These are phyloP conservation scores for Limenitis camilla DNA, from an alignment of 2,888 invertebrate species.

Conservation along the genomic window DNA sequence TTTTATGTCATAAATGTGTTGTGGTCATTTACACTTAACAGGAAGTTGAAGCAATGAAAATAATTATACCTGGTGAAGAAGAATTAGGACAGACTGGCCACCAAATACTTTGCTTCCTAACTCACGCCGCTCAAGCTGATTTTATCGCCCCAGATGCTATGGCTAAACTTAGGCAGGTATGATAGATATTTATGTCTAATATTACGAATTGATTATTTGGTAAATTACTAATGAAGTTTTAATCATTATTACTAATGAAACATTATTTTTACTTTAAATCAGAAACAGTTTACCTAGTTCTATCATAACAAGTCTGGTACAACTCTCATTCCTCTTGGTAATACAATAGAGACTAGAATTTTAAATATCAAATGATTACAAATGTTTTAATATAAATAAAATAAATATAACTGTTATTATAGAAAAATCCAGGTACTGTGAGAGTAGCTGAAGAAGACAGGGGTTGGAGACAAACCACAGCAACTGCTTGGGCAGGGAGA, in stretches of 20 bases:
- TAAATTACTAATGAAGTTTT: no score
- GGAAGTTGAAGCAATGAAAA: conserved; percentile 95
- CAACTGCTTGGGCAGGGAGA: conserved; percentile 89
- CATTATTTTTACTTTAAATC: no score
- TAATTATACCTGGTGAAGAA: conserved; percentile 92
- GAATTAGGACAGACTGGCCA: conserved; percentile 92
- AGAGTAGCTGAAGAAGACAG: conserved; percentile 93
- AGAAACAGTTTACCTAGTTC: no score
- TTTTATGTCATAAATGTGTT: not conserved
- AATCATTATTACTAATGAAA: no score
- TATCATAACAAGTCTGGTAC: no score
- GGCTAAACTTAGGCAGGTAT: conserved; percentile 93
- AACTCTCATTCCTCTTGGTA: no score
- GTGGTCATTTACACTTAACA: conserved; percentile 4
- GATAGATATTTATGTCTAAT: no score
- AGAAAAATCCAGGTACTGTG: conserved; percentile 88
- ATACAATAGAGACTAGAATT: no score
- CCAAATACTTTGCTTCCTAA: conserved; percentile 93
- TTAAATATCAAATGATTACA: no score
- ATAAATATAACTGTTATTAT: conserved; percentile 1
- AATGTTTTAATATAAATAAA: not conserved
- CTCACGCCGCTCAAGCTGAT: conserved; percentile 91
- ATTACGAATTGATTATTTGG: no score
- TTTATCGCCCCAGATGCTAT: conserved; percentile 97
- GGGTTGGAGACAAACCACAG: conserved; percentile 86